Percentiles rank a stretch among this genome's conserved stretches.
These are phyloP conservation scores for Sanderia malayensis DNA, from an alignment of 30 jellyfish, hydroid and myxozoan genomes.

Conservation along the genomic window DNA sequence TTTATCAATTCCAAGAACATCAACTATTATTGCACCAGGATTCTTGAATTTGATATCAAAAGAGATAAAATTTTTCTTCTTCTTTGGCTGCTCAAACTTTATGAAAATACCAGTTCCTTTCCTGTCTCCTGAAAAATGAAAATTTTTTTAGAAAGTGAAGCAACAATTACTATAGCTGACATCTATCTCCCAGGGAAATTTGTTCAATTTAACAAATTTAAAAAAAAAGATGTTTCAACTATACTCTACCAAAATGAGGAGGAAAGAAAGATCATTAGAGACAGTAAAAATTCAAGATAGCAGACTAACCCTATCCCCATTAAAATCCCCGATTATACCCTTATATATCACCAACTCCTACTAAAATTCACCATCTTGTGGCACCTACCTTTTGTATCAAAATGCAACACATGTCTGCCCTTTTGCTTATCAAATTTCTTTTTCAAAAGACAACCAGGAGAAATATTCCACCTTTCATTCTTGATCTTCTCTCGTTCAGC, in stretches of 20 bases:
- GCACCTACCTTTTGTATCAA: constrained; percentile 37
- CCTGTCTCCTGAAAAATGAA: background rate
- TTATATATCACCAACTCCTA: too few relatives aligned
- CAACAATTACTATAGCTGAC: too few relatives aligned
- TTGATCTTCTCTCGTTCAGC: background rate
- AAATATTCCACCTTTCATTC: background rate
- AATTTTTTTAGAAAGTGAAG: too few relatives aligned
- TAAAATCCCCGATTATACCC: too few relatives aligned
- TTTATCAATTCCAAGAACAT: constrained; percentile 19
- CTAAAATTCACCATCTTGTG: too few relatives aligned
- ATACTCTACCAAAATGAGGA: too few relatives aligned
- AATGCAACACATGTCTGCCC: constrained; percentile 17
- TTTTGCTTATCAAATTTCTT: constrained; percentile 1
- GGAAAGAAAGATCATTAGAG: too few relatives aligned
- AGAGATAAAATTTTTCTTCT: constrained; percentile 1
- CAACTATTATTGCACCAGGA: constrained; percentile 19
- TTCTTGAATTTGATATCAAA: constrained; percentile 18
- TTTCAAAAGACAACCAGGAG: background rate
- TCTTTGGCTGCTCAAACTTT: background rate
- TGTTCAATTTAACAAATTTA: too few relatives aligned
- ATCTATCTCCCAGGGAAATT: too few relatives aligned
- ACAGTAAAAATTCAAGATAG: too few relatives aligned
- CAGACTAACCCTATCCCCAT: too few relatives aligned
- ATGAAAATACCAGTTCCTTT: background rate
- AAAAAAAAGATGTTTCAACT: too few relatives aligned